Evolutionary conservation across 2,888 invertebrate genomes (phyloP), one percentile per base, ranked within the genome.

Genomic region (Dendrolimus pini): DNA sequence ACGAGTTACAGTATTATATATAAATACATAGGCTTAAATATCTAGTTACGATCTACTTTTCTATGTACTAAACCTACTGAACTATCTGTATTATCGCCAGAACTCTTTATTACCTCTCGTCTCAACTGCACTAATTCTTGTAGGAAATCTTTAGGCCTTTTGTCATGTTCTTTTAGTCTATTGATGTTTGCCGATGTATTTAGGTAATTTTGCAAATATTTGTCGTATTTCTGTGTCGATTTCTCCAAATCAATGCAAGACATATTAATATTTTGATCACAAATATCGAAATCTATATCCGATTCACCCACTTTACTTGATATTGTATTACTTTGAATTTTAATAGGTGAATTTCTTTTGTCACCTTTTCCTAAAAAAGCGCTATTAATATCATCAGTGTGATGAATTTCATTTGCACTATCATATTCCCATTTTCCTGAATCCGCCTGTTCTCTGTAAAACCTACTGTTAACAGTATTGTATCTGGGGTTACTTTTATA

Each of bases 81-180:
- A 13, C 13, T 53, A n/a, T 81, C 78, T 12, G 75, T 75, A 41
- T 73, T 83, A 54, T 91, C 89, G 63, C 85, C 84, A 55, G 92
- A 87, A n/a, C 81, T 82, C 70, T 88, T 89, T 0, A 93, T 85
- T 14, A 92, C 85, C 65, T 93, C 89, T 68, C 86, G 85, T 65
- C 93, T 81, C 76, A 93, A 78, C 58, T 87, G 82, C 10, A 93
- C 91, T 62, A 93, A 82, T 74, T 93, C 92, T 65, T 89, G 90
- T 59, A 93, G 74, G 78, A 92, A 93, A 61, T 92, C 90, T 58
- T 91, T 93, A 1, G 93, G 93, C 9, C 12, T 47, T 47, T 47
- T 47, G 12, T 47, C 47, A 47, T 10, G 12, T 47, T 12, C 47
- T 47, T 7, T 9, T 30, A 30, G 30, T 47, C 47, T 47, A 12